Conservation (phyloP, 2,888 invertebrate species). For the Perithous albicinctus region DNA sequence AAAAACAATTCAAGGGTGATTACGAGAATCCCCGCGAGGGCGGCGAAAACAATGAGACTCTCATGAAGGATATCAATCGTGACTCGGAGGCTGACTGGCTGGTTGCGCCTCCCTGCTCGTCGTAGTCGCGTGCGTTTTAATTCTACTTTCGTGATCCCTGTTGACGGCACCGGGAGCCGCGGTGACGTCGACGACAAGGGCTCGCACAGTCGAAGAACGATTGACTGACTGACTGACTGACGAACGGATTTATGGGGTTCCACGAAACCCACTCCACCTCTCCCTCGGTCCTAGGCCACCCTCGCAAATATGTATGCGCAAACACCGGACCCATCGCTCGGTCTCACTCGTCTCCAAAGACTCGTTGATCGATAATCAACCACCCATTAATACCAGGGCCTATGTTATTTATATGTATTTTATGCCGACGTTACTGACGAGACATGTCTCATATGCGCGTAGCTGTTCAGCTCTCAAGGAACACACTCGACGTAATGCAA, state of each 20-base stretch:
- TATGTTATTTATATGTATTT: conserved; percentile 52
- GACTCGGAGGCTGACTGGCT: conserved; percentile 58
- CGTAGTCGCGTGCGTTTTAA: conserved; percentile 78
- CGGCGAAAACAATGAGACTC: conserved; percentile 73
- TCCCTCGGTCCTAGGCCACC: conserved; percentile 58
- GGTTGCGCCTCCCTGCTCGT: conserved; percentile 23
- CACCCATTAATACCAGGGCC: conserved; percentile 54
- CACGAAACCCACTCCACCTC: conserved; percentile 41
- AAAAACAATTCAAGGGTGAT: conserved; percentile 77
- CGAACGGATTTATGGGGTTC: conserved; percentile 70
- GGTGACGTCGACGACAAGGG: conserved; percentile 27
- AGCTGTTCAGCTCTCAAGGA: not conserved
- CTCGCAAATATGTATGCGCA: conserved; percentile 72
- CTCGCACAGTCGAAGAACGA: conserved; percentile 72
- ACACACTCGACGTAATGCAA: not conserved
- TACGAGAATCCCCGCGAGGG: conserved; percentile 70
- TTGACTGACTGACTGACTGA: conserved; percentile 78
- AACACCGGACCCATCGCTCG: conserved; percentile 66
- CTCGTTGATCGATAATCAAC: conserved; percentile 68
- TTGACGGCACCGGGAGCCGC: conserved; percentile 30
- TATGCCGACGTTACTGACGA: conserved; percentile 2
- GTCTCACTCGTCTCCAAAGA: conserved; percentile 48
- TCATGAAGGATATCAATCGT: conserved; percentile 68
- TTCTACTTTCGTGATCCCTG: conserved; percentile 74
- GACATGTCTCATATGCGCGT: not conserved